These are phyloP conservation scores for Radopholus similis DNA, from an alignment of 1,140 invertebrate species.

Conservation along the genomic window DNA sequence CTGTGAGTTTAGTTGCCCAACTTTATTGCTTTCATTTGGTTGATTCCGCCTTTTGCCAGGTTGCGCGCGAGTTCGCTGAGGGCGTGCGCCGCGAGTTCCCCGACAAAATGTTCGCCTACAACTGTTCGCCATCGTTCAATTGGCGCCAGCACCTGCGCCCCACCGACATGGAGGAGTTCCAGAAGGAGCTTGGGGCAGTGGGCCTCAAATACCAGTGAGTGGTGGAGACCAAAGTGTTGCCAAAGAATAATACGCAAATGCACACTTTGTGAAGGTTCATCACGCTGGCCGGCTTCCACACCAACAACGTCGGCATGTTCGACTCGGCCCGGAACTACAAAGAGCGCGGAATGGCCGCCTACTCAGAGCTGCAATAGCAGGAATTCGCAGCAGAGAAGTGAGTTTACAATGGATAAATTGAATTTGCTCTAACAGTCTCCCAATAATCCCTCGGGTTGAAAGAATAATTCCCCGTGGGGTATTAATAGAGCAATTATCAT, in stretches of 20 bases:
- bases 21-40: too few relatives aligned
- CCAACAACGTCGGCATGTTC: conserved; percentile 61
- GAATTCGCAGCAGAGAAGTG: conserved; percentile 60
- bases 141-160: conserved; percentile 60
- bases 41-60: too few relatives aligned
- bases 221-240: neutral
- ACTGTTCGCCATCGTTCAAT: conserved; percentile 62
- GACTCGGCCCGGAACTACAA: conserved; percentile 60
- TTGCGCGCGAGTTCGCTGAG: conserved; percentile 61
- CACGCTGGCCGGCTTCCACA: conserved; percentile 61
- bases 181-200: conserved; percentile 60
- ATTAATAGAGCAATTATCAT: conserved; percentile 18
- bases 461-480: conserved; percentile 6
- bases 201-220: conserved; percentile 61
- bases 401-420: conserved; percentile 5
- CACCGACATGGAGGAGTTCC: conserved; percentile 61
- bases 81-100: conserved; percentile 60
- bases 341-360: conserved; percentile 60
- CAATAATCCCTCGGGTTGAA: too few relatives aligned
- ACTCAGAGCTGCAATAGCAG: conserved; percentile 60
- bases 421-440: too few relatives aligned
- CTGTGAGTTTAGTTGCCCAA: too few relatives aligned
- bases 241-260: neutral
- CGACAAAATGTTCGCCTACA: conserved; percentile 61
- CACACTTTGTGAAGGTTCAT: conserved; percentile 48